Evolutionary conservation across 2,888 invertebrate genomes (phyloP).

Genomic region (Pseudococcus jackbeardsleyi): DNA sequence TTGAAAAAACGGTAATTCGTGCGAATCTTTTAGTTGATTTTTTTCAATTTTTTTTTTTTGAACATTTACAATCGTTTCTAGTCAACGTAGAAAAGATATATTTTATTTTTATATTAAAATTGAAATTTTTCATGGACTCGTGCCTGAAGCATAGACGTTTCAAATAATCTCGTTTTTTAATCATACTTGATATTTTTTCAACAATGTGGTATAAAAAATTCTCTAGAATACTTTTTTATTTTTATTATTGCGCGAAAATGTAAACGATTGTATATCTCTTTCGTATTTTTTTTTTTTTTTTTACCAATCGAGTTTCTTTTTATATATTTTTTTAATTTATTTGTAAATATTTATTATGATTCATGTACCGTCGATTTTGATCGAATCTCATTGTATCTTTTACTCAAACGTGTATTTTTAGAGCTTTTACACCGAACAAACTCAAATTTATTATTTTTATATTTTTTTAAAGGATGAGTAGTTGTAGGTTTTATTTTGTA

Average conservation of each 20-base stretch:
- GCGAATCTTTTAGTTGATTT: background rate
- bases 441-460: background rate
- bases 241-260: background rate
- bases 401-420: background rate
- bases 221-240: background rate
- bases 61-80: background rate
- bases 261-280: background rate
- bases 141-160: background rate
- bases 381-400: constrained; percentile 33
- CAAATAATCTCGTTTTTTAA: too few relatives aligned
- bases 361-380: background rate
- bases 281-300: background rate
- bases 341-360: background rate
- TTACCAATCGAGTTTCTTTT: background rate
- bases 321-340: background rate
- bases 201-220: background rate
- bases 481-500: background rate
- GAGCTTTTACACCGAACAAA: background rate
- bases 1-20: background rate
- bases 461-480: background rate
- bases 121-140: background rate
- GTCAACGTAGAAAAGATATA: background rate
- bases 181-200: too few relatives aligned
- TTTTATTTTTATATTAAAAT: background rate
- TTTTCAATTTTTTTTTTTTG: background rate